Evolutionary conservation across 1,140 invertebrate genomes (phyloP), one percentile per base, ranked within the genome.

Genomic region (Atta cephalotes): DNA sequence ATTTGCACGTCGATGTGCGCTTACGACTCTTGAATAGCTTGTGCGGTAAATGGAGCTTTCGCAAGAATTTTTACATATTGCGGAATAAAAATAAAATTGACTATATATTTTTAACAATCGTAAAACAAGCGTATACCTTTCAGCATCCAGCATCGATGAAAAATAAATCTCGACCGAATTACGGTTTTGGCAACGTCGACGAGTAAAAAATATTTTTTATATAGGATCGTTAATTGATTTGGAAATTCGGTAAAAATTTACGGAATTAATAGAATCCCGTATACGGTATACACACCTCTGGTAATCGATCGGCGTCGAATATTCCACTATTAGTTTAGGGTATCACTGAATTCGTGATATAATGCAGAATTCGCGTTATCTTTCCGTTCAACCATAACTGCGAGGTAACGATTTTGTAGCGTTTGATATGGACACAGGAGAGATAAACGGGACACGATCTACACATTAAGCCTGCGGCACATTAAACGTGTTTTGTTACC

Each of bases 401-500:
- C 70, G 70, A 62, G 80, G 80, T 84, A 74, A 62, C 80, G 80
- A 84, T 84, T 84, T 84, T 84, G 80, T 76, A 84, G 56, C 68
- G 45, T 84, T 84, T 84, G 80, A 62, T 84, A 63, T 76, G 72
- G 80, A 84, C 70, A 76, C n/a, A 74, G 80, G 18, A 49, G 56
- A 84, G 80, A 76, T 84, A 84, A 82, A 82, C 70, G 70, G 70
- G 56, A 84, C 70, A 84, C 56, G 53, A 45, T 84, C 70, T 76
- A 76, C 80, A 84, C 70, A 84, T 84, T 76, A 84, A 84, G 70
- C 80, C 71, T 25, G 56, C 70, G 58, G 70, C 70, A 62, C 68
- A 82, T 66, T 51, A 81, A 81, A 60, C 51, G 79, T 82, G 80
- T 82, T 82, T 82, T 82, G 80, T 58, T 76, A 58, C 70, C 80